Percentiles rank a stretch among this genome's conserved stretches.
phyloP scores from a whole-genome alignment of 1,140 invertebrate genomes.

The Anoplophora glabripennis region DNA sequence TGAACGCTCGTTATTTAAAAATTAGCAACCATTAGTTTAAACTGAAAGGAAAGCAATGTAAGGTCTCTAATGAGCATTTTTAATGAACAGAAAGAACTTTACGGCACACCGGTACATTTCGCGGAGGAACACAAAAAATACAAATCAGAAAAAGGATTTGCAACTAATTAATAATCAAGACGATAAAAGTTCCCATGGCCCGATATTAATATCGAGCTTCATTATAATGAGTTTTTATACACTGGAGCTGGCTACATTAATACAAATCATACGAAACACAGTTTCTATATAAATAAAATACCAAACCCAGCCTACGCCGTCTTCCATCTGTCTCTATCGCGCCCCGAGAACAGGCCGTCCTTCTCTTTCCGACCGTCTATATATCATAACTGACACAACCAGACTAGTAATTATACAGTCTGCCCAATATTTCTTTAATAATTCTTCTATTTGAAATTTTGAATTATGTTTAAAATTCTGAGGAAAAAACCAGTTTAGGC shows the following conservation, averaged over 20 bases:
- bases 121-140: no score
- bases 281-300: constrained; percentile 21
- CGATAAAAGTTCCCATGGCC: constrained; percentile 17
- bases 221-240: constrained; percentile 17
- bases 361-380: constrained; percentile 13
- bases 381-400: constrained; percentile 21
- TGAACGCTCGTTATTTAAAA: no score
- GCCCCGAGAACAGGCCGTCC: background rate
- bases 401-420: constrained; percentile 23
- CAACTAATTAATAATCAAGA: constrained; percentile 17
- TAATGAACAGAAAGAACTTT: no score
- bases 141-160: no score
- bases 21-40: no score
- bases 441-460: constrained; percentile 23
- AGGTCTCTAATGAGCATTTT: no score
- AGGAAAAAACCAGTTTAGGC: constrained; percentile 19
- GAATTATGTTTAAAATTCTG: constrained; percentile 21
- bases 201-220: constrained; percentile 11
- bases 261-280: constrained; percentile 18
- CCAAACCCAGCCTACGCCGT: constrained; percentile 14
- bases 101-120: no score
- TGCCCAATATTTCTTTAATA: constrained; percentile 23
- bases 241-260: constrained; percentile 15
- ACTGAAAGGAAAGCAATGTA: no score
- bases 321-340: background rate